Evolutionary conservation across 2,888 invertebrate genomes (phyloP), one percentile per base, ranked within the genome.

Genomic region (Petrolisthes manimaculis): DNA sequence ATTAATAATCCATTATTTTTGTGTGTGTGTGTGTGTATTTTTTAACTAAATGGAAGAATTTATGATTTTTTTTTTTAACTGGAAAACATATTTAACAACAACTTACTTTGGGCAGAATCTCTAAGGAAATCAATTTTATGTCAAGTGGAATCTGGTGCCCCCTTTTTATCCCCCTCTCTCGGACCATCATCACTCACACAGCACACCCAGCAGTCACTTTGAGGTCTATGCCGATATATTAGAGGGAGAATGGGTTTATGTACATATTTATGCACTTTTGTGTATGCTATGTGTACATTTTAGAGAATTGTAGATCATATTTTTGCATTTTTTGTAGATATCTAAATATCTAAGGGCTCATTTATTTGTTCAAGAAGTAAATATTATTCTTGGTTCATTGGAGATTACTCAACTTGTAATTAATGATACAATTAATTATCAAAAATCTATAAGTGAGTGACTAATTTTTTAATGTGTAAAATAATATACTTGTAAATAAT

Each of bases 151-250:
- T 88, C 83, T 79, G 80, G 84, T 88, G 80, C 84, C 84, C 79
- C 78, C 79, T 51, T 80, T 88, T 87, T 86, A 53, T 69, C 56
- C 83, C 51, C 83, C 83, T 84, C 83, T 54, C 84, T 55, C 78
- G 78, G 79, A 88, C 37, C 37, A 37, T 18, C 84, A 84, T 83
- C 83, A 84, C 79, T 88, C 88, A 88, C 88, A 78, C 55, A 80
- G 84, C 88, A 88, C 84, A 75, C 88, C 78, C 88, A 84, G 75
- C 81, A 84, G 88, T 88, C 84, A 88, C 88, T 84, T 88, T 81
- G 81, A 81, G 84, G 88, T 77, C 84, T 77, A 37, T 24, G 77
- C 51, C 61, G 61, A 12, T 12, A 85, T 78, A 74, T 82, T 81
- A 67, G 77, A 71, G 81, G 77, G 83, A 61, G 82, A 86, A 81